Base-by-base conservation (phyloP, 2,888 invertebrate species). In the Cetonia aurata region DNA sequence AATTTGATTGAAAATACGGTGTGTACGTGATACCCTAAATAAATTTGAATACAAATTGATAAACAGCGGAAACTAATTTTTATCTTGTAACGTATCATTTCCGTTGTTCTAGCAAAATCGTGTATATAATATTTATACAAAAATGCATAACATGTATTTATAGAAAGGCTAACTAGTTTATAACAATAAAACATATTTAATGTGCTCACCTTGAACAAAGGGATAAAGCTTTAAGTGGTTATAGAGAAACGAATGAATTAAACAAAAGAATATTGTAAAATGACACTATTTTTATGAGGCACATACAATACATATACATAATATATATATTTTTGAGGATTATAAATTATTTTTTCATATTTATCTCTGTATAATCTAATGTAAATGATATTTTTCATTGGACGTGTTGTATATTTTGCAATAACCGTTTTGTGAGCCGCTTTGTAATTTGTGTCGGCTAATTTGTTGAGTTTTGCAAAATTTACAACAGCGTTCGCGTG, bases 301-400 rank as follows among this genome's bases (percentile, higher is more conserved):
- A 80, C 80, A 78, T 80, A 80, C 78, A 78, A 78, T 72, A 80
- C 79, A 79, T 79, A 80, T 80, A 81, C 80, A 78, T 70, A 25
- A 80, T 79, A 79, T 80, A n/a, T n/a, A 80, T 81, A 81, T 81
- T 81, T 81, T 81, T 81, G 78, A 80, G 79, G 78, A 77, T 73
- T 77, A 74, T 70, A 77, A 72, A 74, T 74, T 72, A 69, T 72
- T 69, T 68, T 67, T 62, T 68, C 71, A 71, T 67, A 67, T 66
- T 68, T 67, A 71, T 46, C 67, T 53, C 59, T 60, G 42, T 55
- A 69, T 37, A 59, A n/a, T 31, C 12, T 52, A 69, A 55, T 50
- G 13, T 41, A 55, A 31, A 70, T 25, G 70, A 69, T 53, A 55
- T 72, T 70, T 72, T 70, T 70, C 19, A 68, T 65, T 59, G 73